Percentiles rank a stretch among this genome's conserved stretches.
These are phyloP conservation scores for Fukomys damarensis DNA, from an alignment of 2,113 vertebrate genomes.

Conservation along the genomic window DNA sequence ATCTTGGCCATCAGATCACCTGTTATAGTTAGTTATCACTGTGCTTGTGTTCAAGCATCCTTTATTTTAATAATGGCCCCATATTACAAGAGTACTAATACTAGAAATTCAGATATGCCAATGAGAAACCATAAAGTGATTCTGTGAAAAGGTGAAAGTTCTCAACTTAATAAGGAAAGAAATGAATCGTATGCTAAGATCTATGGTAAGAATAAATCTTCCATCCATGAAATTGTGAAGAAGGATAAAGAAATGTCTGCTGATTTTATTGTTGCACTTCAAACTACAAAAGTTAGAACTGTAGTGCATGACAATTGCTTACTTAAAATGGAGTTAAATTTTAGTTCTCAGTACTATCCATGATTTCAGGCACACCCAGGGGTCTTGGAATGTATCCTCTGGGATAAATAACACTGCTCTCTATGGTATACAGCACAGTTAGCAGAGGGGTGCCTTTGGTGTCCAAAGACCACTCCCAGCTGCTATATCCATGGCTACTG, in stretches of 20 bases:
- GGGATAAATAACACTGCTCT: no score
- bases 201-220: background rate
- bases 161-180: background rate
- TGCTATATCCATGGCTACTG: fast-evolving
- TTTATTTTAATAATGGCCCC: background rate
- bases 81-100: no score
- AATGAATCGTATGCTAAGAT: no score
- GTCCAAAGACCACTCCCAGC: background rate
- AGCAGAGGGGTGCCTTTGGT: background rate
- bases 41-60: background rate
- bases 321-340: background rate
- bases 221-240: background rate
- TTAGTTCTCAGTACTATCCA: background rate
- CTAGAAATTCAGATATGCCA: background rate
- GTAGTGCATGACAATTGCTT: no score
- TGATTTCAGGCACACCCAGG: background rate
- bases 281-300: background rate
- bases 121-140: background rate
- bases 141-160: background rate
- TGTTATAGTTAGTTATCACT: background rate
- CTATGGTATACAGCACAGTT: background rate
- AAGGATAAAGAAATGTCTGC: background rate
- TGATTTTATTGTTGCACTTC: background rate
- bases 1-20: background rate
- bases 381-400: no score